Evolutionary conservation across 1,140 invertebrate species (phyloP), one percentile per base, ranked within the genome.

Genomic region (Hydropsyche tenuis): DNA sequence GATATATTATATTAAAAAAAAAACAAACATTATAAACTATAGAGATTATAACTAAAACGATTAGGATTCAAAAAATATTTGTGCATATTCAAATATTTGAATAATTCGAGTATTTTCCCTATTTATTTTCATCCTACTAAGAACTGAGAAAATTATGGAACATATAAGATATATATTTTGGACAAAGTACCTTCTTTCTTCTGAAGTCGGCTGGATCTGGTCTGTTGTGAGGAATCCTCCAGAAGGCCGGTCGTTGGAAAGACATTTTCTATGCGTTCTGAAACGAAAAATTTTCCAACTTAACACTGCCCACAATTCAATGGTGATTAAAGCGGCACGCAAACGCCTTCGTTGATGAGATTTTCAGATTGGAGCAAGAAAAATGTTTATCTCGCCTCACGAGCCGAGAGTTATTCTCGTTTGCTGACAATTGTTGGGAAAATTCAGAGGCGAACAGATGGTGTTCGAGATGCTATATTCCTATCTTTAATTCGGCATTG

Each of bases 261-360:
- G 87, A 22, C 93, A 94, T 80, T 91, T 92, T 83, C 90, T 96
- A 37, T 42, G 94, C 91, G 80, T 98, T 96, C 94, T 27, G 96
- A 98, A 71, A 71, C 82, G 94, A 14, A 62, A 3, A 25, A 5
- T 20, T 20, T 4, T n/a, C 46, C 14, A 20, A 5, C 3, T 51
- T 20, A 51, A 20, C 46, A 20, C 2, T n/a, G 5, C 46, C 3
- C 37, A 14, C 43, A 66, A 9, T 66, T 66, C 4, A 20, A 66
- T 14, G n/a, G n/a, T n/a, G n/a, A n/a, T 37, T 63, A 63, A 25
- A n/a, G 4, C 12, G 43, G 25, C 7, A 46, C n/a, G 30, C 45
- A 11, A 68, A 45, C 25, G 22, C 5, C 18, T 69, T 37, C 42
- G 42, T 16, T 69, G 46, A 69, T 53, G 42, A 69, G 25, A 48